Base-by-base conservation (phyloP, 2,888 invertebrate species). In the Orthonychiurus folsomi region DNA sequence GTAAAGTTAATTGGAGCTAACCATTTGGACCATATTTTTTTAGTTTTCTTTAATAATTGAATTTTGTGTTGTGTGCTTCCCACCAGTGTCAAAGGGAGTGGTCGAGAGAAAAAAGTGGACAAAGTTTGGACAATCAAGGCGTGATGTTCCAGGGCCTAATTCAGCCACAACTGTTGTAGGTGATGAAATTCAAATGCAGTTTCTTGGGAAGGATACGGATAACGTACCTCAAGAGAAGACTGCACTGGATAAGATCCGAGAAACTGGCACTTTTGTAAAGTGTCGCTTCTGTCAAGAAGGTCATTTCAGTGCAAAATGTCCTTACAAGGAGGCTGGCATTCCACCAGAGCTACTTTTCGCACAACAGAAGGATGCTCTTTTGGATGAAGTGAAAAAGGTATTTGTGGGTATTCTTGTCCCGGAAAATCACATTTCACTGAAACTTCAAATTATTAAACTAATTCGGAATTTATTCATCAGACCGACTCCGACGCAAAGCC, bases 301-400 rank as follows among this genome's bases (percentile, higher is more conserved):
- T 76, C 99, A 99, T 82, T 99, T 96, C 95, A 95, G 96, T 47
- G 86, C 93, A 50, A 89, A 91, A 76, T 99, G 99, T 82, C 99
- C 99, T 0, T 97, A 92, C 84, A 96, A 94, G 79, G 93, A 95
- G 74, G 89, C 91, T 1, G 85, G 80, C 20, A 77, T 77, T 20
- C 77, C 79, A 2, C 28, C 61, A 20, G 63, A 63, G n/a, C 27
- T 59, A 28, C 24, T 66, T n/a, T 37, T 59, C 25, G 23, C 28
- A 24, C 2, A 50, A 18, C 37, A 20, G n/a, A 61, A 63, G 48
- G 63, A 63, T 37, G 23, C 37, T 21, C n/a, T 25, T 18, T 23
- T 59, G 52, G 63, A 63, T 1, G 66, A 70, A 60, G 60, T 60
- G 27, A 64, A 64, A 56, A 66, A 60, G 52, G 64, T 63, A 61